These are phyloP conservation scores for Papilio aristodemus DNA, from an alignment of 1,140 invertebrate genomes.

Conservation along the genomic window DNA sequence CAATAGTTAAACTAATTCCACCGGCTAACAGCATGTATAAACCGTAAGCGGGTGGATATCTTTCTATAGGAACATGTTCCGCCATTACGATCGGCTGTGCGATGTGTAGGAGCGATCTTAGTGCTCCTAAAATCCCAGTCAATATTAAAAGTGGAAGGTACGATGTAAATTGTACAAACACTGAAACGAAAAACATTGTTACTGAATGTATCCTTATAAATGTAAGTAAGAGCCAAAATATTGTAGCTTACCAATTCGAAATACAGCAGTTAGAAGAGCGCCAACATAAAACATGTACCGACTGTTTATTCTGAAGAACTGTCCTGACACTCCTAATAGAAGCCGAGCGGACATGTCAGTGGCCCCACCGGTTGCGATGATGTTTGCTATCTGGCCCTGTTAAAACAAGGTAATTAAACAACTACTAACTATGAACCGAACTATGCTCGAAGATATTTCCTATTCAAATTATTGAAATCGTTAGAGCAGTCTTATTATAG, in stretches of 20 bases:
- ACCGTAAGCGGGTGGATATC: constrained; percentile 84
- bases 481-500: no score
- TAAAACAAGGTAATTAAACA: constrained; percentile 26
- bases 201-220: no score
- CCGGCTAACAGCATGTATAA: constrained; percentile 82
- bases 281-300: constrained; percentile 80
- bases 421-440: no score
- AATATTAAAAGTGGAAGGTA: constrained; percentile 71
- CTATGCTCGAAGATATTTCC: no score
- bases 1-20: constrained; percentile 64
- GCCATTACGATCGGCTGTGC: constrained; percentile 82
- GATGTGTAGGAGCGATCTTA: constrained; percentile 81
- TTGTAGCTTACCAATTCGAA: constrained; percentile 74
- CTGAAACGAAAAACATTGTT: constrained; percentile 51
- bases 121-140: constrained; percentile 80
- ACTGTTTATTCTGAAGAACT: constrained; percentile 74
- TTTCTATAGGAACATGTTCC: constrained; percentile 82
- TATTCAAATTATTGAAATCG: no score
- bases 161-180: constrained; percentile 70
- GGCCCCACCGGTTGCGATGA: constrained; percentile 68
- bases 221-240: no score
- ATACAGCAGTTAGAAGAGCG: constrained; percentile 74
- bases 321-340: constrained; percentile 60
- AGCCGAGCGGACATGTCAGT: constrained; percentile 68
- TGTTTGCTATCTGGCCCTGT: constrained; percentile 70